A percentile compares a stretch with the other conserved stretches of the same genome.
Evolutionary conservation across 2,888 invertebrate genomes (phyloP).

Genomic region (Cheilosia urbana): DNA sequence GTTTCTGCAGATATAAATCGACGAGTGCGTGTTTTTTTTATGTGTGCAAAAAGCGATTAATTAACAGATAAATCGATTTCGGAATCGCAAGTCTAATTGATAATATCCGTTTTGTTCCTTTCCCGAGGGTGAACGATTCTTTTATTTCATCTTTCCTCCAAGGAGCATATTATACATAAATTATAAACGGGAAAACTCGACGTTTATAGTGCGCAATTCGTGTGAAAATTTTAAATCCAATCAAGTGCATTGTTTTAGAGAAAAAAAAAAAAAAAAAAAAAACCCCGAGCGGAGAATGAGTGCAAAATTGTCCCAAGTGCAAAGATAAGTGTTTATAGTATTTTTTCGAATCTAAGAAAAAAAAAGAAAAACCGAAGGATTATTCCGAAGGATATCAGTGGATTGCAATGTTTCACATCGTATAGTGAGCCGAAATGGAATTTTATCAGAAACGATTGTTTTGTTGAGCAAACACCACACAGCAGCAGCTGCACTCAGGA

Average conservation of each 20-base stretch:
- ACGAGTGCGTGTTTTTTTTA: constrained; percentile 30
- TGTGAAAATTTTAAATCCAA: constrained; percentile 52
- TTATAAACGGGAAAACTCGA: constrained; percentile 19
- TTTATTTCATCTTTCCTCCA: constrained; percentile 12
- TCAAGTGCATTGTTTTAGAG: constrained; percentile 43
- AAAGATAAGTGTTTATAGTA: constrained; percentile 20
- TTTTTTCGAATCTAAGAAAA: constrained; percentile 22
- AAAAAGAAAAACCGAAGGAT: constrained; percentile 40
- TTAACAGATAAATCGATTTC: constrained; percentile 73
- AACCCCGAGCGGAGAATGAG: background rate
- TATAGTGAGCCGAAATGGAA: constrained; percentile 51
- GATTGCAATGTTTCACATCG: constrained; percentile 61
- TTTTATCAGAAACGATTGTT: constrained; percentile 51
- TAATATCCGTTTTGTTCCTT: constrained; percentile 43
- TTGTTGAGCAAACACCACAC: constrained; percentile 62
- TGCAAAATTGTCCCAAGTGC: constrained; percentile 51
- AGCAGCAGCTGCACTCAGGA: constrained; percentile 63
- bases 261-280: constrained; percentile 18
- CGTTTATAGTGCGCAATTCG: constrained; percentile 51
- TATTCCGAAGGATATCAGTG: constrained; percentile 74
- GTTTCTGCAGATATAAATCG: constrained; percentile 19
- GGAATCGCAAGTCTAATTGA: constrained; percentile 34
- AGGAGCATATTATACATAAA: constrained; percentile 43
- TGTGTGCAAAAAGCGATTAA: constrained; percentile 59
- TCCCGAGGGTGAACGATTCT: constrained; percentile 37